Percentiles rank a stretch among this genome's conserved stretches.
Evolutionary conservation across 2,888 invertebrate species (phyloP).

Genomic region (Pachycephus smyrnensis): DNA sequence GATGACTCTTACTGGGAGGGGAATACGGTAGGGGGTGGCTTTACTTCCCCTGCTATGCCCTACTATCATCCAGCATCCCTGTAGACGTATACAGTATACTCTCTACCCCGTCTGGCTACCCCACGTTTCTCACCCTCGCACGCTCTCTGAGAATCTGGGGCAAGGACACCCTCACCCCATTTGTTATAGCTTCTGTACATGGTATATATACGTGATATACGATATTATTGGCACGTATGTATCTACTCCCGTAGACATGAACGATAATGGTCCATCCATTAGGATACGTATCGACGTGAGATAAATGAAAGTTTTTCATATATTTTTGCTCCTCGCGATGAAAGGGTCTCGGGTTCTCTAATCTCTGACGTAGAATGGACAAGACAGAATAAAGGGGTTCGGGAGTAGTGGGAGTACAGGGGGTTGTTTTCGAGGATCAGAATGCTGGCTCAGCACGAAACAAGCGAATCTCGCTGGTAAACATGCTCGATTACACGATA

Average conservation of each 20-base stretch:
- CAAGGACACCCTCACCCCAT: constrained; percentile 49
- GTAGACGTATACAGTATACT: neutral
- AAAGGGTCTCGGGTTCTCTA: neutral
- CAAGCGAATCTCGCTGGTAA: neutral
- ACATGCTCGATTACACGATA: neutral
- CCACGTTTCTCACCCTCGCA: constrained; percentile 15
- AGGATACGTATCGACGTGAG: neutral
- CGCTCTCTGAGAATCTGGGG: constrained; percentile 46
- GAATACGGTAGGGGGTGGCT: neutral
- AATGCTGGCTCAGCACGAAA: neutral
- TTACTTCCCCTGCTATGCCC: constrained; percentile 37
- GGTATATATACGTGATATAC: neutral
- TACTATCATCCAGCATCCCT: constrained; percentile 22
- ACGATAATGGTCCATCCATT: neutral
- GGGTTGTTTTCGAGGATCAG: neutral
- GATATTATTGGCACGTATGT: neutral
- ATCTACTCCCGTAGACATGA: neutral
- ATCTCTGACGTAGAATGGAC: neutral
- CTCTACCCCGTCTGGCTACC: constrained; percentile 25
- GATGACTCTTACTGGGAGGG: neutral
- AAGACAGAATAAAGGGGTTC: neutral
- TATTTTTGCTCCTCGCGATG: too few relatives aligned
- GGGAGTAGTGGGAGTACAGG: neutral
- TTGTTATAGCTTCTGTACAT: neutral
- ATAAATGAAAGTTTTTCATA: too few relatives aligned